These are phyloP conservation scores for Cylas formicarius DNA, from an alignment of 1,140 invertebrate species.

Conservation along the genomic window DNA sequence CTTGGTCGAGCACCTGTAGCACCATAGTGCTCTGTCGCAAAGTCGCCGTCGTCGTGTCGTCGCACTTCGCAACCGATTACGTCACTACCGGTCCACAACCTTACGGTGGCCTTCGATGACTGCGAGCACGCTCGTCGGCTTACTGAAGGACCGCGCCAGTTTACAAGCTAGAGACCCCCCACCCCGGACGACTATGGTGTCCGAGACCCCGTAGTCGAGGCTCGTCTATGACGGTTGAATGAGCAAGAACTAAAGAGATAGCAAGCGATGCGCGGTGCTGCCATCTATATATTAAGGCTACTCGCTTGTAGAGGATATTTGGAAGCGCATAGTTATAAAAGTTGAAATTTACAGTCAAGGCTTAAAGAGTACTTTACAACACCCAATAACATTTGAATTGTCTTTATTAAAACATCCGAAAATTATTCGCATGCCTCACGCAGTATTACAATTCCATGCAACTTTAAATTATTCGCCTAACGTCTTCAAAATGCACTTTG, in stretches of 20 bases:
- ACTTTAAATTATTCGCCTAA: too few relatives aligned
- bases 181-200: not conserved
- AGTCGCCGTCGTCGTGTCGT: conserved; percentile 35
- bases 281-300: too few relatives aligned
- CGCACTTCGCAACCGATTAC: conserved; percentile 17
- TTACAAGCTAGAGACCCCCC: conserved; percentile 10
- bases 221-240: conserved; percentile 21
- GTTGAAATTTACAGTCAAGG: too few relatives aligned
- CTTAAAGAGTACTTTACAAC: too few relatives aligned
- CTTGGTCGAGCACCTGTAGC: conserved; percentile 42
- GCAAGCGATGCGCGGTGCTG: conserved; percentile 3
- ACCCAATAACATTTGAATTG: too few relatives aligned
- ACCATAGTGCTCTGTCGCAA: conserved; percentile 39
- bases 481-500: too few relatives aligned
- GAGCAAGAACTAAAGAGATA: conserved; percentile 18
- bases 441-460: too few relatives aligned
- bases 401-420: too few relatives aligned
- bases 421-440: too few relatives aligned
- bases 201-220: too few relatives aligned
- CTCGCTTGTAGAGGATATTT: too few relatives aligned
- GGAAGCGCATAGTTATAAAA: too few relatives aligned
- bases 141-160: conserved; percentile 10
- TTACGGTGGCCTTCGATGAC: conserved; percentile 5
- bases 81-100: conserved; percentile 30
- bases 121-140: conserved; percentile 1